Evolutionary conservation across 2,888 invertebrate species (phyloP).

Genomic region (Agriotes lineatus): DNA sequence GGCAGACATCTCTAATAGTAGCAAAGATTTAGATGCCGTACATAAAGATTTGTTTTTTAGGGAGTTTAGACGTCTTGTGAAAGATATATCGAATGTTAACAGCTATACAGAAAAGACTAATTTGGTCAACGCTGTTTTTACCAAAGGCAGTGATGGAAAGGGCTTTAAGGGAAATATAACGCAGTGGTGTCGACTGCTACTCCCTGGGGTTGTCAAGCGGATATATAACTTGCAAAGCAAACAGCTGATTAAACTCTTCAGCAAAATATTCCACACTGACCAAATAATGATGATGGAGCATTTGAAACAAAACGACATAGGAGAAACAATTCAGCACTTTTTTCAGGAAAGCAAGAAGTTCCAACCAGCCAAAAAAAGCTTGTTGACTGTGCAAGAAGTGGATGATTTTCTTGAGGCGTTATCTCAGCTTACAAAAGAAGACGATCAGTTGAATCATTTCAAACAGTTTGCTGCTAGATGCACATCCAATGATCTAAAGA

Average conservation of each 20-base stretch:
- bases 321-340: constrained; percentile 85
- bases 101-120: constrained; percentile 88
- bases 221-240: constrained; percentile 95
- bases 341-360: constrained; percentile 75
- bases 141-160: constrained; percentile 71
- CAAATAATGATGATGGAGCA: constrained; percentile 87
- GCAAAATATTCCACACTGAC: constrained; percentile 80
- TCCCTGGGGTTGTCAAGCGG: constrained; percentile 86
- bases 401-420: constrained; percentile 82
- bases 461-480: constrained; percentile 80
- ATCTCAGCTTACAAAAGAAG: constrained; percentile 84
- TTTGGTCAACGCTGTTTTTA: constrained; percentile 76
- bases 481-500: constrained; percentile 86
- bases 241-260: constrained; percentile 89
- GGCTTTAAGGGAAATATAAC: constrained; percentile 82
- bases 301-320: constrained; percentile 91
- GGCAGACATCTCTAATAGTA: neutral
- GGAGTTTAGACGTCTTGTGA: constrained; percentile 83
- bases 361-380: constrained; percentile 76
- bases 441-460: constrained; percentile 85
- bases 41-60: constrained; percentile 79
- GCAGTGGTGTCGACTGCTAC: constrained; percentile 84
- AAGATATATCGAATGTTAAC: constrained; percentile 80
- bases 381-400: constrained; percentile 80
- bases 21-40: constrained; percentile 37